Evolutionary conservation across 2,888 invertebrate species (phyloP).

Genomic region (Macaria notata): DNA sequence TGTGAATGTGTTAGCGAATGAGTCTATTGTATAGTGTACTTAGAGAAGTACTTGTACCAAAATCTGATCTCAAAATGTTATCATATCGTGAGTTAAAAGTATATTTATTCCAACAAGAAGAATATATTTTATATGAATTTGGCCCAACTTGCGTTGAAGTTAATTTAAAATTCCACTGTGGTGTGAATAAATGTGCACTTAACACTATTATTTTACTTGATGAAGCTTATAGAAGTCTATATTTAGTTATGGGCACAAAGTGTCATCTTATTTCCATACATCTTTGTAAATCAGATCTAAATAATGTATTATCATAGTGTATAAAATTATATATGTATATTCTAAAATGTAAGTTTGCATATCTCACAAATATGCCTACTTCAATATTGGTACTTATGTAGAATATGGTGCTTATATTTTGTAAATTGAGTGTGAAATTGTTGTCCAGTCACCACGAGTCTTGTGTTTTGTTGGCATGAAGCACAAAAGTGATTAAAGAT

Average conservation of each 20-base stretch:
- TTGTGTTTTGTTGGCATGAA: constrained; percentile 10
- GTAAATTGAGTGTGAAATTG: constrained; percentile 14
- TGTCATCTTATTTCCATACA: too few species aligned
- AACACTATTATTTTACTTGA: too few species aligned
- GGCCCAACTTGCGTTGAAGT: too few species aligned
- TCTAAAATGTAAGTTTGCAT: too few species aligned
- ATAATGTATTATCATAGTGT: too few species aligned
- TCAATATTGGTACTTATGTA: constrained; percentile 30
- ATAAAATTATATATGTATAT: too few species aligned
- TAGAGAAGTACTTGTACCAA: constrained; percentile 22
- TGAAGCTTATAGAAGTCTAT: too few species aligned
- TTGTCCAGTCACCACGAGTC: constrained; percentile 18
- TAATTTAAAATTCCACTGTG: too few species aligned
- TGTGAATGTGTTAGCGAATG: constrained; percentile 1
- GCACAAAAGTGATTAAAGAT: constrained; percentile 15
- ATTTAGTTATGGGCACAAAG: too few species aligned
- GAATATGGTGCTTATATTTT: constrained; percentile 30
- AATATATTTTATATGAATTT: neutral
- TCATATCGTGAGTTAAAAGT: neutral
- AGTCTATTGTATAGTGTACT: constrained; percentile 9
- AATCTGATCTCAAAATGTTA: constrained; percentile 27
- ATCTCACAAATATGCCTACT: constrained; percentile 1
- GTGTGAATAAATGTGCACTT: too few species aligned
- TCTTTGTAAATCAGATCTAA: too few species aligned
- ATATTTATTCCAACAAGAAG: neutral